These are phyloP conservation scores for Sipha flava DNA, from an alignment of 1,140 invertebrate species.

Conservation along the genomic window DNA sequence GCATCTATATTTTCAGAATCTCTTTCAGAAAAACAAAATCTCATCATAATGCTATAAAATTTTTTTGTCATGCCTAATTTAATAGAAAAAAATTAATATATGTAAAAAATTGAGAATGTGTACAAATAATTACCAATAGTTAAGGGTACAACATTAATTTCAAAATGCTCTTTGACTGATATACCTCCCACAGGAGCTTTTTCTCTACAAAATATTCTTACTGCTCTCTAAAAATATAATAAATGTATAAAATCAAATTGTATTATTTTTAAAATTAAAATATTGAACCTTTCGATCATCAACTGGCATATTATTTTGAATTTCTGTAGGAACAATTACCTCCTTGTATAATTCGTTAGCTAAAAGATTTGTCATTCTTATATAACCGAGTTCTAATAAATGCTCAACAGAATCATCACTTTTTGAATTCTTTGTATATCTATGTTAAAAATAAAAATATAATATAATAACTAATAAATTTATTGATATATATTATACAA, in stretches of 20 bases:
- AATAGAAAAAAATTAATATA: constrained; percentile 1
- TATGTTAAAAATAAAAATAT: constrained; percentile 37
- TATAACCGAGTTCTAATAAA: constrained; percentile 91
- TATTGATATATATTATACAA: not conserved
- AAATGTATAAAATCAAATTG: constrained; percentile 3
- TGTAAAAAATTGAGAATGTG: not conserved
- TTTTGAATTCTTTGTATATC: constrained; percentile 92
- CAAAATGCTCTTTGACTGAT: constrained; percentile 96
- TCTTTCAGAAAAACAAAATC: constrained; percentile 97
- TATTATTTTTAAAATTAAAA: not conserved
- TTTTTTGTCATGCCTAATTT: constrained; percentile 78
- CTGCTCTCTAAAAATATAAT: constrained; percentile 53
- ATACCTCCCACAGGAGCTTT: constrained; percentile 92
- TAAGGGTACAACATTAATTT: constrained; percentile 88
- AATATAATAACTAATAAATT: not conserved
- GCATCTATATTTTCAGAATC: constrained; percentile 75
- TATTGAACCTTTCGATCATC: constrained; percentile 55
- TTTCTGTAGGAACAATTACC: constrained; percentile 78
- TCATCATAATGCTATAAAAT: constrained; percentile 95
- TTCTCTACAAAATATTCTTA: constrained; percentile 81
- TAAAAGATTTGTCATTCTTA: constrained; percentile 87
- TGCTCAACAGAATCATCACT: constrained; percentile 96
- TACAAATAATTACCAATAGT: constrained; percentile 62
- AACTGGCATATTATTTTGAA: constrained; percentile 81
- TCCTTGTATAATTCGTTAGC: constrained; percentile 92